Base-by-base conservation (phyloP, 2,113 vertebrate species). In the Ptilonorhynchus violaceus region DNA sequence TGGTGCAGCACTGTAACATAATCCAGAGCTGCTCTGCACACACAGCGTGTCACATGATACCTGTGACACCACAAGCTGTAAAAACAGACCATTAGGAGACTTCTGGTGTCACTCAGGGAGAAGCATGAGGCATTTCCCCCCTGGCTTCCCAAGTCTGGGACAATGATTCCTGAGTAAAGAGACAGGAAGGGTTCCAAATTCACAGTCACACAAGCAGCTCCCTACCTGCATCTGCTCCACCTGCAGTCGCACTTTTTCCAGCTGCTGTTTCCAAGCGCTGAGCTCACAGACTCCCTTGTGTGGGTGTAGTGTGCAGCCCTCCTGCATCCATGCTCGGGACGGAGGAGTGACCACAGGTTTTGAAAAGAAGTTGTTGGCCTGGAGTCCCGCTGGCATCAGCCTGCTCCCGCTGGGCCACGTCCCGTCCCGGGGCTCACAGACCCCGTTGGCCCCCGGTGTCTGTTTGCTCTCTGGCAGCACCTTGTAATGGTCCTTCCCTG, bases 211-310 rank as follows among this genome's bases (percentile, higher is more conserved):
- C 33, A 50, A 55, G 44, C n/a, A n/a, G 63, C 76, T 82, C 78
- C 97, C 95, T 98, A 99, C 99, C 99, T 99, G 99, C 98, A 99
- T 99, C 95, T 99, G 99, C 89, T 99, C 99, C 97, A 99, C 95
- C 93, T 99, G 99, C 93, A 99, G 67, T 10, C 97, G 97, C 84
- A 99, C 97, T 85, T 97, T 98, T 46, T 99, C 99, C 94, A 99
- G 97, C 89, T 99, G 98, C 88, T 99, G 99, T 28, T 98, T 99
- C 98, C 99, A 99, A 88, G 98, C 98, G 60, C 97, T 97, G 33
- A 99, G 97, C 79, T 99, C 98, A 12, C 98, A 98, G 85, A 97
- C 97, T 46, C 97, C 97, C 58, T 99, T 98, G 4, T 98, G 98
- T 0, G 98, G 98, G 49, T 98, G 98, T 28, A 98, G 97, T 1